phyloP scores from a whole-genome alignment of 2,113 vertebrate species.

The Forbesichthys papilliferus region DNA sequence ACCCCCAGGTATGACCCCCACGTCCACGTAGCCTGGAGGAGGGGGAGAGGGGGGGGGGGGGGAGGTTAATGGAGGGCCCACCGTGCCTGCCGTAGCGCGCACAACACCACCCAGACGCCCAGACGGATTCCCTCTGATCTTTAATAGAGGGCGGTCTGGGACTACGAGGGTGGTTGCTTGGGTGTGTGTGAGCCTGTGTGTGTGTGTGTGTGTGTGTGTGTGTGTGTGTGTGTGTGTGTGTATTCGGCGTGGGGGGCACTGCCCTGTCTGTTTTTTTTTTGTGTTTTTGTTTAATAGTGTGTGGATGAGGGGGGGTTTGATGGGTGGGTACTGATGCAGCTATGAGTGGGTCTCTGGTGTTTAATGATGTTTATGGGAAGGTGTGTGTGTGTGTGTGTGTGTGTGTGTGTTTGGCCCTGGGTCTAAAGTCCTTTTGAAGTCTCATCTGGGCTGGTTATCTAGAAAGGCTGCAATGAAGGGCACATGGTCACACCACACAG shows the following conservation, averaged over 20 bases:
- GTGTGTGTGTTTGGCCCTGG: conserved; percentile 20
- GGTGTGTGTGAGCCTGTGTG: not conserved
- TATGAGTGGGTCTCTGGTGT: conserved; percentile 64
- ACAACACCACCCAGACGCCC: conserved; percentile 56
- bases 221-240: conserved; percentile 29
- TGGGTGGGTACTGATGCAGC: conserved; percentile 48
- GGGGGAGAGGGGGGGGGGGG: not conserved
- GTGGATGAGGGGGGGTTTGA: conserved; percentile 30
- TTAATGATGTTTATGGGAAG: conserved; percentile 76
- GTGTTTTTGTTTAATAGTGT: conserved; percentile 53
- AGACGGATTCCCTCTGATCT: conserved; percentile 71
- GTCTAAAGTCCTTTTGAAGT: conserved; percentile 68
- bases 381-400: conserved; percentile 56
- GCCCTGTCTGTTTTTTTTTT: conserved; percentile 61
- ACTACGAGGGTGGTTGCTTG: conserved; percentile 55
- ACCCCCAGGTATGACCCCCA: conserved; percentile 92
- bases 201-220: conserved; percentile 8
- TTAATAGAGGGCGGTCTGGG: conserved; percentile 69
- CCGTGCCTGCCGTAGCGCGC: conserved; percentile 65
- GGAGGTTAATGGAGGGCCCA: conserved; percentile 66
- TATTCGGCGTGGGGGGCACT: conserved; percentile 64
- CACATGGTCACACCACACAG: conserved; percentile 27
- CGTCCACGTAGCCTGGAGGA: conserved; percentile 88
- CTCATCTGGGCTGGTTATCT: conserved; percentile 68
- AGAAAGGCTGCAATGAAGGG: conserved; percentile 50